Evolutionary conservation across 1,140 invertebrate species (phyloP).

Genomic region (Eriosoma lanigerum): DNA sequence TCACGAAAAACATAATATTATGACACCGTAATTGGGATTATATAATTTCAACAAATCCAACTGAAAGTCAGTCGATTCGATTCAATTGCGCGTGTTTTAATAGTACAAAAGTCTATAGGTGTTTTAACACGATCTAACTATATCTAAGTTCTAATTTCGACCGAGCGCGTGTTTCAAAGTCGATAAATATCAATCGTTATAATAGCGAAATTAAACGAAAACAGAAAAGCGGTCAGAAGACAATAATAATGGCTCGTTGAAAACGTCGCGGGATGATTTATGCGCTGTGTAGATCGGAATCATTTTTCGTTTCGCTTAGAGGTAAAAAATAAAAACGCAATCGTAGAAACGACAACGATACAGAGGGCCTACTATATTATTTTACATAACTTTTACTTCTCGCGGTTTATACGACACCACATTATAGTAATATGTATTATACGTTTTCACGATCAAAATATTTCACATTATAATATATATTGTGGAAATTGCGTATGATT

Average conservation of each 20-base stretch:
- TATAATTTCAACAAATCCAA: no score
- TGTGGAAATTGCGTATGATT: no score
- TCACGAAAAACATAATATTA: no score
- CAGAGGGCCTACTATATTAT: not conserved
- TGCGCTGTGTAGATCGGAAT: not conserved
- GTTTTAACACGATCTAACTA: not conserved
- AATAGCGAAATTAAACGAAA: not conserved
- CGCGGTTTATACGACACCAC: no score
- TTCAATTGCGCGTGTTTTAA: not conserved
- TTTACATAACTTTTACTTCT: slow-evolving; percentile 11
- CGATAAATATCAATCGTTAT: slow-evolving; percentile 30
- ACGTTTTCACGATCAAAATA: no score
- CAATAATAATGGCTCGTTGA: slow-evolving; percentile 17
- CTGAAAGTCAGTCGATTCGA: no score
- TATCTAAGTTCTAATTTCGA: slow-evolving; percentile 4
- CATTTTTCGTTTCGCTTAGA: not conserved
- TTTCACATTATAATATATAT: no score
- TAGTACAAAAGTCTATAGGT: not conserved
- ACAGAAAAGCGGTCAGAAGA: not conserved
- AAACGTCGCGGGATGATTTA: slow-evolving; percentile 30
- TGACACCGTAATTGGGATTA: no score
- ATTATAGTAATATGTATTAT: no score
- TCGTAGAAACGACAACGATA: not conserved
- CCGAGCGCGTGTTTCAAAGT: not conserved
- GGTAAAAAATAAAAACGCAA: not conserved